phyloP scores from a whole-genome alignment of 2,888 invertebrate genomes.

The Eupithecia subfuscata region DNA sequence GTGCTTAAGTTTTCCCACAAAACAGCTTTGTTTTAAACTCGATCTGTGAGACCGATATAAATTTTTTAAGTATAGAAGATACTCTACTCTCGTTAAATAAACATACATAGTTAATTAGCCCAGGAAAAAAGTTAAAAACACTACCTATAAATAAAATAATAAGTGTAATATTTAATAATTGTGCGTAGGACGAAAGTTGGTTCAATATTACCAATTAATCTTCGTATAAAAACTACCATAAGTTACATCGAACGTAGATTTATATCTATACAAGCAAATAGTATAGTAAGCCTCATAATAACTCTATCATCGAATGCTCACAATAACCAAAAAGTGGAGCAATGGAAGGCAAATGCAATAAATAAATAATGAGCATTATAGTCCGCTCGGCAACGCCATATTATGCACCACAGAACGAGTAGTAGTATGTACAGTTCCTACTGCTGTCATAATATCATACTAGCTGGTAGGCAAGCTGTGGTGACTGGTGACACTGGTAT shows the following conservation, averaged over 20 bases:
- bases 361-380: constrained; percentile 60
- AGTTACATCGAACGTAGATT: neutral
- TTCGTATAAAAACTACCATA: neutral
- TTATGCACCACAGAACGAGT: constrained; percentile 21
- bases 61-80: no score
- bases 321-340: constrained; percentile 53
- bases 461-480: constrained; percentile 22
- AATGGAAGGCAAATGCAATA: constrained; percentile 56
- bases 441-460: neutral
- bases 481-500: constrained; percentile 12
- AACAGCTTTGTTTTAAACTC: no score
- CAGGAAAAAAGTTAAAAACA: no score
- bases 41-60: no score
- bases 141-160: no score
- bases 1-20: no score
- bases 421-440: neutral
- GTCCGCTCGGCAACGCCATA: constrained; percentile 48
- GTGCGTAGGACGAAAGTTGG: no score
- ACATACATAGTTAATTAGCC: no score
- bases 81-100: no score
- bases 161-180: no score
- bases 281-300: constrained; percentile 31
- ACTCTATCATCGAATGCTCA: constrained; percentile 44
- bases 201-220: no score
- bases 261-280: neutral